Evolutionary conservation across 1,140 invertebrate genomes (phyloP).

Genomic region (Drosophila pruinosa): DNA sequence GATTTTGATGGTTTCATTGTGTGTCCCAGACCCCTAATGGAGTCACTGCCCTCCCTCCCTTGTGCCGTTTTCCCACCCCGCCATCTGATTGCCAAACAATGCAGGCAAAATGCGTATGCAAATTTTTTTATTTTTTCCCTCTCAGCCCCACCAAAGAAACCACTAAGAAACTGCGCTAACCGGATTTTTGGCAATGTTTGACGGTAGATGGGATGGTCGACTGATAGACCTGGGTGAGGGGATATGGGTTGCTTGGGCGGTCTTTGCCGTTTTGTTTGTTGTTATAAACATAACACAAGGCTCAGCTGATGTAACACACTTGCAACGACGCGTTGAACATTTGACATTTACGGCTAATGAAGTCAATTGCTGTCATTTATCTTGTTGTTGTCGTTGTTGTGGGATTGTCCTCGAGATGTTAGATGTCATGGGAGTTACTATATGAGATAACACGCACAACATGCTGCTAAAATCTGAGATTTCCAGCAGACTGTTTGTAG

Average conservation of each 20-base stretch:
- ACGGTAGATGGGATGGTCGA: conserved; percentile 13
- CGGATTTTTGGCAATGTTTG: conserved; percentile 38
- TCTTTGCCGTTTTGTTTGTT: conserved; percentile 54
- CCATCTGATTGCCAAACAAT: conserved; percentile 47
- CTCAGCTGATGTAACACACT: conserved; percentile 25
- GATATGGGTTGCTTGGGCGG: conserved; percentile 4
- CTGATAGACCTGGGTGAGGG: background rate
- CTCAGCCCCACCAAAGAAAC: conserved; percentile 1
- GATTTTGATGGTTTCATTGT: conserved; percentile 82
- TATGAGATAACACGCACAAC: conserved; percentile 17
- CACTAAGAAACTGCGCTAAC: conserved; percentile 19
- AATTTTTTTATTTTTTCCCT: conserved; percentile 54
- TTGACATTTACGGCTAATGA: conserved; percentile 79
- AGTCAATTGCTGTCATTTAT: conserved; percentile 79
- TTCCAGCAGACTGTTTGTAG: background rate
- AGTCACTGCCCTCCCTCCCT: conserved; percentile 53
- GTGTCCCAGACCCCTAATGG: conserved; percentile 53
- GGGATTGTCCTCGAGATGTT: conserved; percentile 1
- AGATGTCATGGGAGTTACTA: conserved; percentile 1
- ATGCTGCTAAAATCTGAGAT: conserved; percentile 22
- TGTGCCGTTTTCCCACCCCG: background rate
- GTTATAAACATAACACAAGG: conserved; percentile 57
- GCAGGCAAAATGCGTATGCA: conserved; percentile 81
- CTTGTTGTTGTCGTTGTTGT: conserved; percentile 34
- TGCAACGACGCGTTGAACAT: conserved; percentile 29